Evolutionary conservation across 2,113 vertebrate genomes (phyloP), one percentile per base, ranked within the genome.

Genomic region (Verasper variegatus): DNA sequence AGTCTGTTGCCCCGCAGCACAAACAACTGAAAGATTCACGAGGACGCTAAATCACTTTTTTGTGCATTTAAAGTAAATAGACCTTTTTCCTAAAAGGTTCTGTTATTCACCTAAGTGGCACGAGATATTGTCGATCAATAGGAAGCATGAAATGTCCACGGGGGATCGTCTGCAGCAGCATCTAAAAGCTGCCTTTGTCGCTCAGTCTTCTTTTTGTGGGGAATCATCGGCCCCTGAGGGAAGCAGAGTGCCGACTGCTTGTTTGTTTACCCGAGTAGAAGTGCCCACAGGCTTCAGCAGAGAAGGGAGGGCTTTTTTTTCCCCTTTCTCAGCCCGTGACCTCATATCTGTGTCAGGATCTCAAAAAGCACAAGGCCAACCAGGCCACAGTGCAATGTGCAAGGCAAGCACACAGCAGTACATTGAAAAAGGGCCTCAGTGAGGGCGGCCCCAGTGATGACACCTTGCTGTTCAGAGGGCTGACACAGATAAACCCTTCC

Each of bases 291-390:
- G 63, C 79, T 59, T 65, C 63, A 18, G 81, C 40, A 24, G 57
- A 84, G 78, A 62, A 51, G 11, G 23, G 52, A 2, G 54, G n/a
- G 3, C 12, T 56, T 23, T 9, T 20, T 10, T 42, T 3, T 13
- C n/a, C n/a, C n/a, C n/a, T 37, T 31, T 60, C 60, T 82, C 69
- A 69, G 69, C 56, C 71, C 74, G 47, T 90, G 92, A 92, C 84
- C 85, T 93, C 91, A 87, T 91, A 87, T 91, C 65, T 90, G 79
- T 82, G 79, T 84, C 76, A 60, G 71, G 75, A 80, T 68, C 57
- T 72, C 58, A 71, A 80, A 18, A 79, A 49, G 51, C 23, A 21
- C 11, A 61, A 64, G 63, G 55, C 73, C 31, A 2, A 68, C 57
- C 57, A 55, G 37, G 64, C 40, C 40, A 42, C 40, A 75, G 71